phyloP scores from a whole-genome alignment of 1,140 invertebrate species.

The Lordiphosa clarofinis region DNA sequence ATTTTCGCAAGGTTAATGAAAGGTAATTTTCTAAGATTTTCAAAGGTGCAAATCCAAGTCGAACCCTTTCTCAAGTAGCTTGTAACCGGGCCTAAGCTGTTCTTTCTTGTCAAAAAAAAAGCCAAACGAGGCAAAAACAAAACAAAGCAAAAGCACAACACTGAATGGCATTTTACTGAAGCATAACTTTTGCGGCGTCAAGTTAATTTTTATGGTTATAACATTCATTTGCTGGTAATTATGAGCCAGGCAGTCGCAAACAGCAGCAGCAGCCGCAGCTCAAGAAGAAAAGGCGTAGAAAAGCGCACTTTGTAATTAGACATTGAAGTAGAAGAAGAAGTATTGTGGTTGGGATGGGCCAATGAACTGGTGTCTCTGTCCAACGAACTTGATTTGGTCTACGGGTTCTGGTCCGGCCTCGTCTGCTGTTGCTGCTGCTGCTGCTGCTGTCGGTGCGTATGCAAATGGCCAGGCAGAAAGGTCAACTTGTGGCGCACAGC shows the following conservation, averaged over 20 bases:
- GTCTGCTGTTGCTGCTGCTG: slow-evolving; percentile 6
- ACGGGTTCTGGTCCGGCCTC: slow-evolving; percentile 18
- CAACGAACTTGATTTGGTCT: slow-evolving; percentile 74
- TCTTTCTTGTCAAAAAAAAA: slow-evolving; percentile 23
- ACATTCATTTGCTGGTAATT: slow-evolving; percentile 77
- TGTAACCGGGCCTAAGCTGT: not conserved
- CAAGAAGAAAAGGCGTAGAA: slow-evolving; percentile 29
- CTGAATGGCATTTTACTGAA: slow-evolving; percentile 59
- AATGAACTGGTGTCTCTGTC: slow-evolving; percentile 10
- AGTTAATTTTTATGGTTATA: slow-evolving; percentile 75
- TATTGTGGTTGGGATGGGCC: slow-evolving; percentile 20
- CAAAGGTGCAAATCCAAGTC: no score
- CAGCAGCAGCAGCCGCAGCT: slow-evolving; percentile 10
- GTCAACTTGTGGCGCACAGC: slow-evolving; percentile 47
- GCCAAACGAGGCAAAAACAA: no score
- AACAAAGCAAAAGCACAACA: no score
- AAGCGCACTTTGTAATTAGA: slow-evolving; percentile 73
- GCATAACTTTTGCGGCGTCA: slow-evolving; percentile 65
- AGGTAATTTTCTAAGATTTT: no score
- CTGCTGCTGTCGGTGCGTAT: slow-evolving; percentile 37
- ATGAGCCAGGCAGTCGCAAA: slow-evolving; percentile 34
- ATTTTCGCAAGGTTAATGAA: no score
- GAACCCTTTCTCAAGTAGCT: no score
- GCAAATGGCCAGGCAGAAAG: slow-evolving; percentile 69
- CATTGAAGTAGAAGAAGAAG: slow-evolving; percentile 60